Evolutionary conservation across 2,888 invertebrate species (phyloP).

Genomic region (Ochropleura plecta): DNA sequence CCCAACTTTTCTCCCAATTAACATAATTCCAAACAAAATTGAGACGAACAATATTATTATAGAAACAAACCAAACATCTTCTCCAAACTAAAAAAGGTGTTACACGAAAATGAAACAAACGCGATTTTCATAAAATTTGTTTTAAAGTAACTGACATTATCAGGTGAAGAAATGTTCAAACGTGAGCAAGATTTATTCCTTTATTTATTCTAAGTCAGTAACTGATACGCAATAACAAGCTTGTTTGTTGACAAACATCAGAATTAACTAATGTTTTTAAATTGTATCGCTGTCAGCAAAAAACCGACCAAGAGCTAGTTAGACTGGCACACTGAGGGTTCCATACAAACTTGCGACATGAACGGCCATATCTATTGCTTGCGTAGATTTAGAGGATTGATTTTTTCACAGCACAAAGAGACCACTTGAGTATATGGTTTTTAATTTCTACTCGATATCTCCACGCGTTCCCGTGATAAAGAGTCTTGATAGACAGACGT

Average conservation of each 20-base stretch:
- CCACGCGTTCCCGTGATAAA: too few relatives aligned
- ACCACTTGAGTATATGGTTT: too few relatives aligned
- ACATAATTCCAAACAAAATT: slow-evolving; percentile 9
- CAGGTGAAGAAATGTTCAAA: neutral
- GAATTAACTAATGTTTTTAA: neutral
- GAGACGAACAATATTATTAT: neutral
- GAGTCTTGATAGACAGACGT: too few relatives aligned
- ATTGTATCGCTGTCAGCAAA: neutral
- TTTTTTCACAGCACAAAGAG: too few relatives aligned
- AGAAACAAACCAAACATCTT: slow-evolving; percentile 8
- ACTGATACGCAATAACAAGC: neutral
- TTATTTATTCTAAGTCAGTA: neutral
- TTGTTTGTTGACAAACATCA: neutral
- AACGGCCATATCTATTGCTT: too few relatives aligned
- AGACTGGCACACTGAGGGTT: too few relatives aligned
- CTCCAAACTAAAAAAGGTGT: neutral
- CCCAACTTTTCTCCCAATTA: neutral
- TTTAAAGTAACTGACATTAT: neutral
- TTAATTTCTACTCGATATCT: too few relatives aligned
- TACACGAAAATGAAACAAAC: neutral
- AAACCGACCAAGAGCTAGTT: too few relatives aligned
- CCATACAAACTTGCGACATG: too few relatives aligned
- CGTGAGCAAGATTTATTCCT: neutral
- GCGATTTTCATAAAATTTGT: neutral
- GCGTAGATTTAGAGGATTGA: too few relatives aligned